Evolutionary conservation across 1,140 invertebrate species (phyloP).

Genomic region (Pinna nobilis): DNA sequence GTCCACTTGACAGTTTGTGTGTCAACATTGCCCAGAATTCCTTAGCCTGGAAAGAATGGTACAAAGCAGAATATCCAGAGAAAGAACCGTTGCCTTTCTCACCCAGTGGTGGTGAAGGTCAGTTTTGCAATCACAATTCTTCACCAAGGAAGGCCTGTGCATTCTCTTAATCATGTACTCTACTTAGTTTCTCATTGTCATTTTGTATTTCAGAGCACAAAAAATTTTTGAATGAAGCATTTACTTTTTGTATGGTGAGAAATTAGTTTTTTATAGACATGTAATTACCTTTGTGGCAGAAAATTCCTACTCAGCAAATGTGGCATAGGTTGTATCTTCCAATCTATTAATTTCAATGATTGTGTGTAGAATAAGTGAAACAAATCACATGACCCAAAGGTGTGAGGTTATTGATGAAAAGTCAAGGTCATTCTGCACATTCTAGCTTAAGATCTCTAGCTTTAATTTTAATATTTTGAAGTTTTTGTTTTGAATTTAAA

Average conservation of each 20-base stretch:
- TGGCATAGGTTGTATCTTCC: too few relatives aligned
- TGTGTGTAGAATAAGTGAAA: too few relatives aligned
- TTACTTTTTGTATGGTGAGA: too few relatives aligned
- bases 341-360: too few relatives aligned
- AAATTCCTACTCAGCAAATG: too few relatives aligned
- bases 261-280: too few relatives aligned
- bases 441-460: neutral
- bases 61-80: constrained; percentile 65
- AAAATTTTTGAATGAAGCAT: neutral
- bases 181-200: neutral
- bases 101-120: constrained; percentile 17
- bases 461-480: neutral
- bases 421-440: neutral
- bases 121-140: too few relatives aligned
- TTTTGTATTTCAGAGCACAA: neutral
- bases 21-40: constrained; percentile 66
- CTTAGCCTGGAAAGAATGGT: constrained; percentile 68
- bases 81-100: constrained; percentile 62
- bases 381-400: too few relatives aligned
- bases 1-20: constrained; percentile 72
- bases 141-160: too few relatives aligned
- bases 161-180: neutral
- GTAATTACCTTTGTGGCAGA: too few relatives aligned
- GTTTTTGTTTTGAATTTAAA: neutral
- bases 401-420: too few relatives aligned